A percentile compares a stretch with the other conserved stretches of the same genome.
phyloP scores from a whole-genome alignment of 2,113 vertebrate genomes.

The Gracilinanus agilis region DNA sequence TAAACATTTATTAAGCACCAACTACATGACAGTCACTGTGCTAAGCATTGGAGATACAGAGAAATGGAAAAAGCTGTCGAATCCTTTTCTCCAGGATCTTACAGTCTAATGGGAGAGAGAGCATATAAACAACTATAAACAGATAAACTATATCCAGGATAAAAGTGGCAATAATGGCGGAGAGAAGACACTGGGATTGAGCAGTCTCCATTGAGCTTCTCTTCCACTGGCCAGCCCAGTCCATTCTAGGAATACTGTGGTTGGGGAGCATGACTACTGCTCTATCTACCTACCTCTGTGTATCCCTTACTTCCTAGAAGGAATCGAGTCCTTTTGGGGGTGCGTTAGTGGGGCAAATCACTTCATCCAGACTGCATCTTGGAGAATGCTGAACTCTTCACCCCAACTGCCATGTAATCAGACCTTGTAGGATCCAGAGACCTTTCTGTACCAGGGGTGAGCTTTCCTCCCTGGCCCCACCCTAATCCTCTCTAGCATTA shows the following conservation, averaged over 20 bases:
- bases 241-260: neutral
- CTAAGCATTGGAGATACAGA: neutral
- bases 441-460: neutral
- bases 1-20: neutral
- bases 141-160: too few species aligned
- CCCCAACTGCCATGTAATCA: too few species aligned
- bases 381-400: neutral
- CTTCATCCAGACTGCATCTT: neutral
- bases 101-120: neutral
- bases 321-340: neutral
- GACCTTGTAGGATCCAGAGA: too few species aligned
- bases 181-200: too few species aligned
- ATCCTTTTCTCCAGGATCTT: neutral
- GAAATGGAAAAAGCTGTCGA: neutral
- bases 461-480: neutral
- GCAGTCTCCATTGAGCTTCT: too few species aligned
- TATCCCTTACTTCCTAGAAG: neutral
- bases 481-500: neutral
- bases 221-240: too few species aligned
- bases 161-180: neutral
- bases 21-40: neutral
- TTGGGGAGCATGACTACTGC: neutral
- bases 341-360: neutral
- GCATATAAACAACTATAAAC: neutral
- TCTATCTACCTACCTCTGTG: too few species aligned